Percentiles rank a stretch among this genome's conserved stretches.
Evolutionary conservation across 1,140 invertebrate genomes (phyloP).

Genomic region (Drosophila lini): DNA sequence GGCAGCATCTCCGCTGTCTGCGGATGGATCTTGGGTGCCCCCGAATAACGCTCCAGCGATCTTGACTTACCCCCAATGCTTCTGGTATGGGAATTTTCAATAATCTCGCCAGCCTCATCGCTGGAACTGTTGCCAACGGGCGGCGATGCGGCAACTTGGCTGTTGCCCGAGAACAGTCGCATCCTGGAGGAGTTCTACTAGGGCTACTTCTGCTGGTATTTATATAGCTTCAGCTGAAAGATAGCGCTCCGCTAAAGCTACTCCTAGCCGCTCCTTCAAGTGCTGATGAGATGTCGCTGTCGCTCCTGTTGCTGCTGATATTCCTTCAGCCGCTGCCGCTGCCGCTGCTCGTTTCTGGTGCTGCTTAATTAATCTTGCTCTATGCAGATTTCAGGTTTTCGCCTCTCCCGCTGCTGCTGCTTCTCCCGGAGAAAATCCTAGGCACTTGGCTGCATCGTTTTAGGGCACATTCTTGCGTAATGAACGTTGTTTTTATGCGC

Average conservation of each 20-base stretch:
- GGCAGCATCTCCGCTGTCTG: constrained; percentile 40
- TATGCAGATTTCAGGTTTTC: constrained; percentile 80
- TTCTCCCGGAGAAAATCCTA: constrained; percentile 34
- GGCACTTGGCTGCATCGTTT: constrained; percentile 75
- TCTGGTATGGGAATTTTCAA: constrained; percentile 62
- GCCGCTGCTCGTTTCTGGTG: neutral
- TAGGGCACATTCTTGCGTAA: constrained; percentile 83
- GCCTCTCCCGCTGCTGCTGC: constrained; percentile 7
- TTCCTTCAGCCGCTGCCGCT: constrained; percentile 4
- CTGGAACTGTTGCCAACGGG: constrained; percentile 57
- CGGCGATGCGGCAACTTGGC: constrained; percentile 33
- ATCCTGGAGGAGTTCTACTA: constrained; percentile 17
- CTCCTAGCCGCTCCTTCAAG: constrained; percentile 1
- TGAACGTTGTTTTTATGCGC: constrained; percentile 61
- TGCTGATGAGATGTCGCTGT: constrained; percentile 18
- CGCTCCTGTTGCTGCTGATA: constrained; percentile 2
- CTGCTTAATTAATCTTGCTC: constrained; percentile 70
- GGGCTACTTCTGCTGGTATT: constrained; percentile 1
- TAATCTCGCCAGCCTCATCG: constrained; percentile 70
- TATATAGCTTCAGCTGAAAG: neutral
- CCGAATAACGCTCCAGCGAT: constrained; percentile 79
- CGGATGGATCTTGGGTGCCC: constrained; percentile 71
- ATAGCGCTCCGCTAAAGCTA: neutral
- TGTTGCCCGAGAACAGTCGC: constrained; percentile 47
- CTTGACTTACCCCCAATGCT: constrained; percentile 74